Conservation (phyloP, 2,113 vertebrate species). For the Arizona elegans region DNA sequence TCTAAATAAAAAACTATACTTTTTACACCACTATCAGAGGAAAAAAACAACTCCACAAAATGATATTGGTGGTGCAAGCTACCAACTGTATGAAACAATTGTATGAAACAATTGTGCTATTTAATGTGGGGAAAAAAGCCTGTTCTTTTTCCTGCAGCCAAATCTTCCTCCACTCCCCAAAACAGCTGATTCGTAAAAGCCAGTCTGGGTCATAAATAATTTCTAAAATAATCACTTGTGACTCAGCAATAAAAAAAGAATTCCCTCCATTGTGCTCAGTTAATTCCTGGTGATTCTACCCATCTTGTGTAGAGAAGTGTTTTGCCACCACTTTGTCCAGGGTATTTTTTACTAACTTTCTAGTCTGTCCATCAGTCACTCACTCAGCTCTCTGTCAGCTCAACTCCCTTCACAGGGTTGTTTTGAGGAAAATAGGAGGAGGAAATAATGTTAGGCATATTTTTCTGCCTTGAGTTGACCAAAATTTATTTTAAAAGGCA, state of each 20-base stretch:
- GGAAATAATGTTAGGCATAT: background rate
- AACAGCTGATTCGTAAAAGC: background rate
- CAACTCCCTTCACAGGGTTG: background rate
- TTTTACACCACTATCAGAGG: background rate
- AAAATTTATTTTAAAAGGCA: background rate
- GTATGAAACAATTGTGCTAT: background rate
- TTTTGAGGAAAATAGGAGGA: background rate
- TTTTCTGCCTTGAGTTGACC: background rate
- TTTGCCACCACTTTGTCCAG: background rate
- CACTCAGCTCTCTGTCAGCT: background rate
- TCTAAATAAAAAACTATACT: background rate
- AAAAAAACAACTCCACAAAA: background rate
- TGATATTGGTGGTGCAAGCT: background rate
- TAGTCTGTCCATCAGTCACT: background rate
- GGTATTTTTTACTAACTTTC: background rate
- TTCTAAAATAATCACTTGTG: background rate
- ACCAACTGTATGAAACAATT: background rate
- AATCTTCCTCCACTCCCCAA: background rate
- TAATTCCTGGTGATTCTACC: background rate
- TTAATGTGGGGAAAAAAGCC: background rate
- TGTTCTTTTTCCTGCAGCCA: background rate
- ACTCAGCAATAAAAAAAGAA: background rate
- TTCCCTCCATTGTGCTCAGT: background rate
- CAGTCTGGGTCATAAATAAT: background rate
- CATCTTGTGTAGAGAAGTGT: background rate